A percentile compares a stretch with the other conserved stretches of the same genome.
These are phyloP conservation scores for Equus quagga DNA, from an alignment of 2,113 vertebrate species.

Conservation along the genomic window DNA sequence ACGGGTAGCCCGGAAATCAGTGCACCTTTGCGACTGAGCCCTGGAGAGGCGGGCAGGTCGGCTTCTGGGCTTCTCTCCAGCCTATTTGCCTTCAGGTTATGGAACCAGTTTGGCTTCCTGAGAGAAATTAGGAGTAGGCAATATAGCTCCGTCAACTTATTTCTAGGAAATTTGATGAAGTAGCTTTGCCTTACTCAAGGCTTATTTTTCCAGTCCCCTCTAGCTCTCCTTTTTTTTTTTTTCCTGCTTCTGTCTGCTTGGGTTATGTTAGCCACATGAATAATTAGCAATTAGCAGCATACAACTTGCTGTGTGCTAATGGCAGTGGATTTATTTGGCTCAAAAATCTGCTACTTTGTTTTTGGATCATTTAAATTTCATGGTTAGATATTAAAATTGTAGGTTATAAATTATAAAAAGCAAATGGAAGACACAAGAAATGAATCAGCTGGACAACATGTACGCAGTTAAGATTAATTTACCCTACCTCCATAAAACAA, in stretches of 20 bases:
- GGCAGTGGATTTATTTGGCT: constrained; percentile 50
- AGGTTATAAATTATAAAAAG: constrained; percentile 58
- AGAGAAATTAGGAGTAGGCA: not conserved
- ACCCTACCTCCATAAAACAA: not conserved
- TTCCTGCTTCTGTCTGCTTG: not conserved
- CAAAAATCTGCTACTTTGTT: constrained; percentile 58
- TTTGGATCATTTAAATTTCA: constrained; percentile 61
- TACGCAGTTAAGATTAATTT: not conserved
- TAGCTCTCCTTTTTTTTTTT: not conserved
- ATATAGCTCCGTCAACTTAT: not conserved
- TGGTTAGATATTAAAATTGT: constrained; percentile 63
- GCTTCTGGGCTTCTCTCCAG: not conserved
- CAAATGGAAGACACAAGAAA: constrained; percentile 7
- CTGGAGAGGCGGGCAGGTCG: not conserved
- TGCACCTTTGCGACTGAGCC: rapidly evolving
- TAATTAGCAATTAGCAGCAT: constrained; percentile 66
- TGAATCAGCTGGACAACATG: not conserved
- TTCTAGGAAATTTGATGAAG: not conserved
- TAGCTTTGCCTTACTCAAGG: not conserved
- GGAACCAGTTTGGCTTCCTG: not conserved
- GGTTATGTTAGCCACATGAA: constrained; percentile 51
- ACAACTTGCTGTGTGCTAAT: constrained; percentile 36
- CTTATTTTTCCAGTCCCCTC: not conserved
- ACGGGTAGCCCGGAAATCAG: not conserved
- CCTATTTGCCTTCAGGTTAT: not conserved